Evolutionary conservation across 2,797 vertebrate species (phyloP), one percentile per base, ranked within the genome.

Genomic region (Lutjanus campechanus): DNA sequence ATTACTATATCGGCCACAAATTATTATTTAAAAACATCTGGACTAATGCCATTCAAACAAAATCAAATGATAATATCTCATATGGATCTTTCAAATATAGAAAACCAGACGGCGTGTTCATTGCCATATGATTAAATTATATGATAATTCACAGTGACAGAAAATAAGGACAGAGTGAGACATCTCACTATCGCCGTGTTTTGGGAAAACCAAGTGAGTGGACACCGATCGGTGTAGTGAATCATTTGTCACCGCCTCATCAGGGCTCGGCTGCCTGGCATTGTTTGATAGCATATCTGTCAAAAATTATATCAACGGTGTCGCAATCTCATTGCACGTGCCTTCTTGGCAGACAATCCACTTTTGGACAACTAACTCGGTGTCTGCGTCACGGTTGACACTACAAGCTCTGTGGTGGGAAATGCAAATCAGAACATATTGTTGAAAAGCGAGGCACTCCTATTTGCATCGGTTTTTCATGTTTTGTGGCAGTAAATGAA

Each of bases 151-250:
- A 15, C 3, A 7, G 62, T n/a, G 17, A 17, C 46, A 7, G 0
- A 20, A 43, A 85, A 74, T 13, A 5, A 15, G 2, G 1, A 56
- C 54, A 70, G 91, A 92, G 91, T 89, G 89, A 85, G 72, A 82
- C 65, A 9, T 91, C 90, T 11, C 13, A 10, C 2, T 7, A 0
- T 7, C 9, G 1, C 17, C 41, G 15, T 17, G 41, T 16, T 36
- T 36, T 29, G 10, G 10, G 71, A 44, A 63, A 69, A 76, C 69
- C 47, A 22, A 53, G 41, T 62, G 69, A 70, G 65, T 36, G 29
- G 29, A 3, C 29, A 36, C 16, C 59, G 29, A 36, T 36, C 29
- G 9, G 50, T 46, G 49, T 36, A 36, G 29, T 36, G 5, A 74
- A 41, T n/a, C 59, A 20, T 46, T 19, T 25, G 1, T 55, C 25